A percentile compares a stretch with the other conserved stretches of the same genome.
Evolutionary conservation across 2,888 invertebrate genomes (phyloP).

Genomic region (Chrysodeixis includens): DNA sequence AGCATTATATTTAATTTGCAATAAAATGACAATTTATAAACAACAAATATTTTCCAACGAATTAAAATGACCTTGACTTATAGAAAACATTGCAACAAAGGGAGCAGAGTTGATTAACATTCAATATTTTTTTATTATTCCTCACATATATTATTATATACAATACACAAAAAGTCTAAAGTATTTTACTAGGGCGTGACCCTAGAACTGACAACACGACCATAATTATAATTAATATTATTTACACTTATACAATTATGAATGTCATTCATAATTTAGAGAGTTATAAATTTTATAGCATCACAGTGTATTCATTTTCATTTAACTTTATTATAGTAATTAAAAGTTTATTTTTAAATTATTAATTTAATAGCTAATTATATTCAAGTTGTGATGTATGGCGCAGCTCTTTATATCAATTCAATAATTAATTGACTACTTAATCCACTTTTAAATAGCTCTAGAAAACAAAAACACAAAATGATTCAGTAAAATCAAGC

Average conservation of each 20-base stretch:
- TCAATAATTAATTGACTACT: background rate
- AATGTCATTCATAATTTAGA: slow-evolving; percentile 60
- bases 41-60: background rate
- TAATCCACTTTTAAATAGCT: background rate
- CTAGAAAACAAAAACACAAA: background rate
- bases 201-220: slow-evolving; percentile 55
- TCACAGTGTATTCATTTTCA: slow-evolving; percentile 85
- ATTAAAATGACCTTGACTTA: slow-evolving; percentile 22
- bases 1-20: slow-evolving; percentile 16
- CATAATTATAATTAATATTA: slow-evolving; percentile 37
- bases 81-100: slow-evolving; percentile 38
- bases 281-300: slow-evolving; percentile 78
- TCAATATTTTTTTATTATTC: slow-evolving; percentile 43
- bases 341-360: slow-evolving; percentile 42
- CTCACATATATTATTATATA: slow-evolving; percentile 55
- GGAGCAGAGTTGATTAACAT: slow-evolving; percentile 48
- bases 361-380: slow-evolving; percentile 42
- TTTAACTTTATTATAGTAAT: slow-evolving; percentile 54
- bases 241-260: slow-evolving; percentile 59
- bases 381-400: slow-evolving; percentile 39
- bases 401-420: background rate
- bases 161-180: slow-evolving; percentile 63
- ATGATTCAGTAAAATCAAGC: too few relatives aligned
- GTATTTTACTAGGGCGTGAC: slow-evolving; percentile 60
- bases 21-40: background rate